Base-by-base conservation (phyloP, 2,888 invertebrate genomes). In the Andrena haemorrhoa region DNA sequence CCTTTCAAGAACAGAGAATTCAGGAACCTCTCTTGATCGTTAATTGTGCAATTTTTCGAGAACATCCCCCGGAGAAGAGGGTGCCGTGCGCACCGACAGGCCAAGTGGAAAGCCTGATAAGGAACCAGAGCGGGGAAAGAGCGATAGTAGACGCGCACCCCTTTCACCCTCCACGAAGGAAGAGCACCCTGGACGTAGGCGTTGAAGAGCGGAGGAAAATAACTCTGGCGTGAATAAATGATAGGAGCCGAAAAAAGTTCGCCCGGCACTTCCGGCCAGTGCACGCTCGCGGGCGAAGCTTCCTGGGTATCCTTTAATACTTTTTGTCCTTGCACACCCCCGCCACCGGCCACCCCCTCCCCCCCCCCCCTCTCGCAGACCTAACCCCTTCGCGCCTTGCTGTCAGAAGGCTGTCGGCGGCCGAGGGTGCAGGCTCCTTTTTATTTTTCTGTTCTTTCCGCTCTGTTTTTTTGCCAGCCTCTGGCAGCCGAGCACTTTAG, bases 401-500 rank as follows among this genome's bases (percentile, higher is more conserved):
- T 85, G 86, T 89, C 84, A 87, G 83, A 79, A 83, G 82, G 82
- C 64, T 7, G 56, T 41, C 56, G 65, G 73, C 41, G 61, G 61
- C 49, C 69, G 75, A 35, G 76, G 81, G 71, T 58, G 82, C 75
- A 61, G 63, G 77, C 82, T 79, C 41, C 77, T 76, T 71, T 82
- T 75, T 75, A 75, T 83, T 84, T 65, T 71, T 82, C 75, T 75
- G 84, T 83, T 83, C 87, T 85, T 12, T 20, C n/a, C 33, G 31
- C 20, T 26, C 51, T 41, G 23, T 51, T 60, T 64, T 69, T 58
- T 12, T n/a, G 35, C 85, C 72, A 85, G 89, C 87, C 87, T 86
- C 81, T 80, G 86, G 86, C 89, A 79, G 90, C 88, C 90, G 91
- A 93, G 93, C 93, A 94, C 94, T 94, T 94, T 93, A 93, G 94